Conservation (phyloP, 2,797 vertebrate species). For the Zonotrichia albicollis region DNA sequence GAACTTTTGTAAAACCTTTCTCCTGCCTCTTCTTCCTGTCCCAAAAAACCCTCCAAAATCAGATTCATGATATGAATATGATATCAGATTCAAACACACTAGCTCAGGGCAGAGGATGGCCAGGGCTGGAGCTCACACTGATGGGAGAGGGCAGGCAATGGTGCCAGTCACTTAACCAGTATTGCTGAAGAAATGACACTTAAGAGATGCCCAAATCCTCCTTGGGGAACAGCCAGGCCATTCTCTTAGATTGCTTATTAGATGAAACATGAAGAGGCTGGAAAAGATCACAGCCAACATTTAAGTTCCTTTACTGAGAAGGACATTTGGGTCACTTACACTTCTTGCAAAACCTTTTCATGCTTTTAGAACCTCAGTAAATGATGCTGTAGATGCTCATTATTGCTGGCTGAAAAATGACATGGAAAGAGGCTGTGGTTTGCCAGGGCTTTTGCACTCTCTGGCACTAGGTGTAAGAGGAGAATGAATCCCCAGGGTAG, state of each 20-base stretch:
- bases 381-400: background rate
- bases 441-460: background rate
- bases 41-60: accelerated
- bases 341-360: background rate
- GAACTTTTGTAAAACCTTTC: background rate
- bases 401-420: background rate
- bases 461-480: background rate
- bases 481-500: background rate
- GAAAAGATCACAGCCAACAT: background rate
- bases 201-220: background rate
- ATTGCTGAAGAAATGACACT: background rate
- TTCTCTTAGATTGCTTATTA: background rate
- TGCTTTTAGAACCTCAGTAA: background rate
- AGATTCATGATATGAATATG: background rate
- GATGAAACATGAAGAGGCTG: background rate
- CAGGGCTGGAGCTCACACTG: background rate
- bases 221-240: background rate
- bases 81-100: background rate
- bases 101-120: background rate
- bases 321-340: background rate
- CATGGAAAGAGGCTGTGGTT: background rate
- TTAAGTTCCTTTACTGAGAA: background rate
- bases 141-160: background rate
- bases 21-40: accelerated
- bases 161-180: background rate